Percentiles rank a stretch among this genome's conserved stretches.
Evolutionary conservation across 2,113 vertebrate species (phyloP).

Genomic region (Etia nguti): DNA sequence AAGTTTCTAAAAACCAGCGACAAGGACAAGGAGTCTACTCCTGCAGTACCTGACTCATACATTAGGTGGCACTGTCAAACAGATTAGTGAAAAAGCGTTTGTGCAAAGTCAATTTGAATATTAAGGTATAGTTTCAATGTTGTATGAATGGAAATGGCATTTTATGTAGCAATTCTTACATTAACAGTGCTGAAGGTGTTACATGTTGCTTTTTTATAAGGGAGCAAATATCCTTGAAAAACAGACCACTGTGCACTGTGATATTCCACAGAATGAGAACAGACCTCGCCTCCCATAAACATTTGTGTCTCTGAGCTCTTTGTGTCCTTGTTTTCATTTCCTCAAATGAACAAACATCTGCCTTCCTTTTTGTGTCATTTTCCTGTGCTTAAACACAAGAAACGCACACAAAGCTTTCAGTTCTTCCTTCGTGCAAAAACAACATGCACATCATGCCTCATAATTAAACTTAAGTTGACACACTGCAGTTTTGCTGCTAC

Average conservation of each 20-base stretch:
- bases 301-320: accelerated
- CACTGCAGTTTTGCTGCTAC: neutral
- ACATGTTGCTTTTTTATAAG: neutral
- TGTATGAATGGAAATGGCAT: neutral
- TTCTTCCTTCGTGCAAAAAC: neutral
- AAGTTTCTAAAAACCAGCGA: neutral
- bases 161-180: neutral
- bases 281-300: neutral
- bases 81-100: neutral
- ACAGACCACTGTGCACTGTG: neutral
- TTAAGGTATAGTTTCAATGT: neutral
- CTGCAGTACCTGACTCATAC: neutral
- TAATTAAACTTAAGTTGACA: neutral
- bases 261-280: neutral
- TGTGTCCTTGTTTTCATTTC: neutral
- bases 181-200: neutral
- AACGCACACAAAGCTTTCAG: neutral
- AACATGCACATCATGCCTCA: accelerated
- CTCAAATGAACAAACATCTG: neutral
- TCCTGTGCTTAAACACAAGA: neutral
- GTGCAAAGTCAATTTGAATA: neutral
- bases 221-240: neutral
- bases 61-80: neutral
- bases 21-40: accelerated
- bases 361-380: neutral